Percentiles rank a stretch among this genome's conserved stretches.
These are phyloP conservation scores for Schizopygopsis malacanthus DNA, from an alignment of 2,797 vertebrate species.

Conservation along the genomic window DNA sequence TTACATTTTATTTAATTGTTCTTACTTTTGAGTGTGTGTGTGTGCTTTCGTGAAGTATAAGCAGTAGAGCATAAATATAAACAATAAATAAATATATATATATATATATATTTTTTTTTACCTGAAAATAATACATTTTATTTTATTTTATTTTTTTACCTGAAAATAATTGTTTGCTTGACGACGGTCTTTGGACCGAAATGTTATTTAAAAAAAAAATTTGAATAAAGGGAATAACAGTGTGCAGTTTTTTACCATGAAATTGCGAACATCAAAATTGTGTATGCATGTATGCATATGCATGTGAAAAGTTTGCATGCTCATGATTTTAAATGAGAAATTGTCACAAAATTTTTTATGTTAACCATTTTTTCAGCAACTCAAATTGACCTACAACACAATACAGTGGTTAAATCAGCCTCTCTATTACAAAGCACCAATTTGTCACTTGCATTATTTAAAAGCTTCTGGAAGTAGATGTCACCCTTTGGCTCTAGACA, in stretches of 20 bases:
- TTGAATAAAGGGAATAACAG: no score
- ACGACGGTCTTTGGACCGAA: no score
- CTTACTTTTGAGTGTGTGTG: neutral
- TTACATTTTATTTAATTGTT: neutral
- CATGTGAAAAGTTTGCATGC: no score
- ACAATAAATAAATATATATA: neutral
- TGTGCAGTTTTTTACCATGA: neutral
- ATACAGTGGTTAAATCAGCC: neutral
- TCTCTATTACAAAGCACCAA: neutral
- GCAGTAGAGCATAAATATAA: neutral
- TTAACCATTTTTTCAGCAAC: neutral
- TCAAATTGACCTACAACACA: neutral
- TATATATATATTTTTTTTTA: no score
- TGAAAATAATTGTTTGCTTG: no score
- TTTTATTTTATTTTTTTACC: no score
- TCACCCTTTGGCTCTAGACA: slow-evolving; percentile 17
- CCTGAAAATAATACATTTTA: no score
- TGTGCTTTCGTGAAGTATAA: neutral
- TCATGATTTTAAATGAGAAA: neutral
- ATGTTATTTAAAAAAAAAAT: no score
- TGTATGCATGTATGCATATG: neutral
- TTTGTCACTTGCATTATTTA: slow-evolving; percentile 32
- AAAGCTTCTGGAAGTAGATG: slow-evolving; percentile 10
- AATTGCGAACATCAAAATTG: neutral
- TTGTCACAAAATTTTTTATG: neutral